phyloP scores from a whole-genome alignment of 2,888 invertebrate species.

The Aspidiotus rigidus region DNA sequence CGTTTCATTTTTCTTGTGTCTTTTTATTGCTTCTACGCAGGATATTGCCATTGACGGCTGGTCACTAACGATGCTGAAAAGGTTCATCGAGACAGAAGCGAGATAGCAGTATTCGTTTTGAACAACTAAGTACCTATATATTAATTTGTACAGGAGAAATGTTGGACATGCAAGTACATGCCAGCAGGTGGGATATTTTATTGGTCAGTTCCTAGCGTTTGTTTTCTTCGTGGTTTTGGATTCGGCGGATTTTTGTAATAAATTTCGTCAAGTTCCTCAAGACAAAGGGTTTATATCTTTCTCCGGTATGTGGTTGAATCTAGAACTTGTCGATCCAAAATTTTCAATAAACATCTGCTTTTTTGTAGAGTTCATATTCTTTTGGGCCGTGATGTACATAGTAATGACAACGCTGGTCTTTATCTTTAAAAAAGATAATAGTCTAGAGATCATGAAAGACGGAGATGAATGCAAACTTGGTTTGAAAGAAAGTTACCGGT shows the following conservation, averaged over 20 bases:
- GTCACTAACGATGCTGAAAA: slow-evolving; percentile 96
- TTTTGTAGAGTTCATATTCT: slow-evolving; percentile 69
- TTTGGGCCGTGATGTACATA: slow-evolving; percentile 91
- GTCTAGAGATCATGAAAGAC: slow-evolving; percentile 62
- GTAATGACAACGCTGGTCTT: slow-evolving; percentile 65
- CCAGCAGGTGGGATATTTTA: slow-evolving; percentile 95
- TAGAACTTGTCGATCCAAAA: too few species aligned
- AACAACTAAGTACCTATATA: not conserved
- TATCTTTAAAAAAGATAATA: slow-evolving; percentile 37
- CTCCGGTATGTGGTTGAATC: slow-evolving; percentile 43
- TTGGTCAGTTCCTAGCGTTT: slow-evolving; percentile 93
- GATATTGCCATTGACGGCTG: slow-evolving; percentile 99
- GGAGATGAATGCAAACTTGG: slow-evolving; percentile 50
- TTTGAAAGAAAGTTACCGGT: slow-evolving; percentile 64
- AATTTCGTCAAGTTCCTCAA: slow-evolving; percentile 64
- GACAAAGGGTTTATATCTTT: slow-evolving; percentile 62
- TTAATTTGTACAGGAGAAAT: slow-evolving; percentile 56
- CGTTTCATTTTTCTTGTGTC: not conserved
- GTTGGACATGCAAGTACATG: slow-evolving; percentile 98
- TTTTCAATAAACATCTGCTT: slow-evolving; percentile 15
- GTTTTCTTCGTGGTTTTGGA: slow-evolving; percentile 92
- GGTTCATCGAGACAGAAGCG: slow-evolving; percentile 50
- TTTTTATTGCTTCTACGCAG: slow-evolving; percentile 88
- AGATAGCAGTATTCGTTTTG: not conserved
- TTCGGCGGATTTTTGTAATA: slow-evolving; percentile 90